phyloP scores from a whole-genome alignment of 1,140 invertebrate species.

The Bombus waltoni region DNA sequence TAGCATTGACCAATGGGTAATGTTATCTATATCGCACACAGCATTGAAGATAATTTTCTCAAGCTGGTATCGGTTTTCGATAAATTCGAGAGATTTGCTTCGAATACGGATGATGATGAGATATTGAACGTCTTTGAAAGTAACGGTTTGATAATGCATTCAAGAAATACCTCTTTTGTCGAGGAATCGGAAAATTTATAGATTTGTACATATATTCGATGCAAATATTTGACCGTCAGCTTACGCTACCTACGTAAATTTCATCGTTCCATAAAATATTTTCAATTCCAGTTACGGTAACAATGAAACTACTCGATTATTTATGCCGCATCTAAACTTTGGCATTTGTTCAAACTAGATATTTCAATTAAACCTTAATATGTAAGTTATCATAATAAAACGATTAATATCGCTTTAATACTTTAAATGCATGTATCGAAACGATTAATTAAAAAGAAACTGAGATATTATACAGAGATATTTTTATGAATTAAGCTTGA shows the following conservation, averaged over 20 bases:
- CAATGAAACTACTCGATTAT: background rate
- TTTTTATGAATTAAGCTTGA: background rate
- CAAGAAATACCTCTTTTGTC: background rate
- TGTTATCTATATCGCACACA: background rate
- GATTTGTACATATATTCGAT: background rate
- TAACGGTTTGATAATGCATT: slow-evolving; percentile 2
- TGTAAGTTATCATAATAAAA: background rate
- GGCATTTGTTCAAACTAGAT: background rate
- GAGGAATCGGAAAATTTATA: background rate
- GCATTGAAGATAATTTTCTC: background rate
- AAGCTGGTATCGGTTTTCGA: background rate
- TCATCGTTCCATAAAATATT: background rate
- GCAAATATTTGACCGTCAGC: background rate
- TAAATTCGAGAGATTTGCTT: background rate
- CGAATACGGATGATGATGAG: background rate
- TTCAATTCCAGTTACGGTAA: background rate
- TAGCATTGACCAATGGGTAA: background rate
- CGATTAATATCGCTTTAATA: background rate
- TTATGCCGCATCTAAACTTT: background rate
- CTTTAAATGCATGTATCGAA: background rate
- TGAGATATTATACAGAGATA: background rate
- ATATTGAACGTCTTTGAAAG: background rate
- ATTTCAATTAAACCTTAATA: background rate
- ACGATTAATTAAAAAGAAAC: background rate
- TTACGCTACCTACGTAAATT: background rate